Evolutionary conservation across 2,113 vertebrate genomes (phyloP).

Genomic region (Oophaga pumilio): DNA sequence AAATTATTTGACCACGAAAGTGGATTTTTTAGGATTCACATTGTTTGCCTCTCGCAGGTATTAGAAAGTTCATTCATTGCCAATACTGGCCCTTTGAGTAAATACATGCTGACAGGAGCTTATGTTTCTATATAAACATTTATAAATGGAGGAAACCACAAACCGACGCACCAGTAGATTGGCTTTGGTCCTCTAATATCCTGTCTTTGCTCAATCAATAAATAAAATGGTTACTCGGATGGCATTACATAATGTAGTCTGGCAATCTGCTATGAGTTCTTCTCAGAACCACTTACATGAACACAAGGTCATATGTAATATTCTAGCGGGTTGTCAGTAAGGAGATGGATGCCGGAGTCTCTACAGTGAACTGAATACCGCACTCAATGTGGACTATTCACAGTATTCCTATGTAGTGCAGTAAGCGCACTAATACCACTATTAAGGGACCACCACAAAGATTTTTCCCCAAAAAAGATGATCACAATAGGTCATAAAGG

Average conservation of each 20-base stretch:
- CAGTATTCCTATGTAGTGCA: no score
- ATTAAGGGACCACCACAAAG: no score
- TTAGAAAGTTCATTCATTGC: not conserved
- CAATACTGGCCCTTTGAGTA: not conserved
- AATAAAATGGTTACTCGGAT: conserved; percentile 17
- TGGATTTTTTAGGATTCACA: not conserved
- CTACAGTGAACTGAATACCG: not conserved
- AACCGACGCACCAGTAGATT: not conserved
- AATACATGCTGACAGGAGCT: not conserved
- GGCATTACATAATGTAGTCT: conserved; percentile 12
- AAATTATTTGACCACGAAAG: no score
- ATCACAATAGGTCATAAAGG: no score
- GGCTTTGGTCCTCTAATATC: not conserved
- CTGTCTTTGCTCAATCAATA: conserved; percentile 24
- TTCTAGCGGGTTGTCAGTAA: not conserved
- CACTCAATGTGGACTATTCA: no score
- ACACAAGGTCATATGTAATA: conserved; percentile 22
- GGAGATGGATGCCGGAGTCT: not conserved
- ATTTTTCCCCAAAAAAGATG: no score
- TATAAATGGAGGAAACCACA: not conserved
- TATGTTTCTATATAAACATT: not conserved
- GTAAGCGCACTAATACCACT: no score
- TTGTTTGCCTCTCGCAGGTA: no score
- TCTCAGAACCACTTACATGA: conserved; percentile 12
- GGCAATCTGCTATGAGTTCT: not conserved